These are phyloP conservation scores for Ceyx margarethae DNA, from an alignment of 2,113 vertebrate species.

Conservation along the genomic window DNA sequence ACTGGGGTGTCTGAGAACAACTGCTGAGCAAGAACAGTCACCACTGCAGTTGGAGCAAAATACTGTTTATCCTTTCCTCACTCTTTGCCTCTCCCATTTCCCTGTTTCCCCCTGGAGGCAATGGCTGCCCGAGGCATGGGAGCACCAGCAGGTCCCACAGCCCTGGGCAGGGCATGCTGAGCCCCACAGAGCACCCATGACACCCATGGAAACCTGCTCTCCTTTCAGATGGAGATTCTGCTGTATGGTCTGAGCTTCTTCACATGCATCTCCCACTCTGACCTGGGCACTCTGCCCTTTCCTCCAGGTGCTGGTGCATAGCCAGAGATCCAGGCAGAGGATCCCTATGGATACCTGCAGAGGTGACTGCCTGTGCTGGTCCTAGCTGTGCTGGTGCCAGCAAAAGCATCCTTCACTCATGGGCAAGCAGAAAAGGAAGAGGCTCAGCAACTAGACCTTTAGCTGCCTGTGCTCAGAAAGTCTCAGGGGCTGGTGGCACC, in stretches of 20 bases:
- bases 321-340: not conserved
- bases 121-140: slow-evolving; percentile 19
- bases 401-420: not conserved
- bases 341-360: not conserved
- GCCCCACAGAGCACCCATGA: not conserved
- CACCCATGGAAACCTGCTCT: not conserved
- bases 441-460: not conserved
- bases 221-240: not conserved
- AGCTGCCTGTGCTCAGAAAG: not conserved
- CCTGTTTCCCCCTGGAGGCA: not conserved
- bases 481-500: not conserved
- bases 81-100: slow-evolving; percentile 24
- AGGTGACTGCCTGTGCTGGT: not conserved
- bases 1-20: not conserved
- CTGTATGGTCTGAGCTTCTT: not conserved
- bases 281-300: not conserved
- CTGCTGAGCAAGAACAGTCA: slow-evolving; percentile 28
- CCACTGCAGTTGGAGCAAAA: not conserved
- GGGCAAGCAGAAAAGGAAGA: not conserved
- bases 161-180: fast-evolving
- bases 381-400: not conserved
- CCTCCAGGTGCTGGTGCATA: not conserved
- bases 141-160: not conserved
- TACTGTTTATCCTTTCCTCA: slow-evolving; percentile 28
- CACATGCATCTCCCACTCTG: not conserved